Conservation (phyloP, 2,797 vertebrate genomes). For the Eulemur rubriventer region DNA sequence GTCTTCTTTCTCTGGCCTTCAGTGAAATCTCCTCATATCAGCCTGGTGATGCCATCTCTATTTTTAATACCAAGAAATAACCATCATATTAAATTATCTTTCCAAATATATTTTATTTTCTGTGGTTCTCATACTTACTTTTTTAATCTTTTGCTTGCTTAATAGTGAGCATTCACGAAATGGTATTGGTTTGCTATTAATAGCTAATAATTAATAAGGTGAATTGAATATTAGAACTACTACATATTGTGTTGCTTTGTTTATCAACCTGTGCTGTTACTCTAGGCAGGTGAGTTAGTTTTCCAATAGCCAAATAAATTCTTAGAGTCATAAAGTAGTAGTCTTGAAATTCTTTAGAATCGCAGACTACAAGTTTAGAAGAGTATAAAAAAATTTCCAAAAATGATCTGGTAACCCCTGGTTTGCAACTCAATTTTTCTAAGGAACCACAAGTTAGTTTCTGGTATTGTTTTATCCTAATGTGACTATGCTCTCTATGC, state of each 20-base stretch:
- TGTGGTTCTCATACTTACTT: not conserved
- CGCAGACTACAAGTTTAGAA: not conserved
- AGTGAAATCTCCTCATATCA: not conserved
- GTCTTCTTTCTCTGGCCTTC: not conserved
- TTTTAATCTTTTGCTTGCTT: not conserved
- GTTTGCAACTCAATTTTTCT: not conserved
- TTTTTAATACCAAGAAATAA: not conserved
- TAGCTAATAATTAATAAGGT: not conserved
- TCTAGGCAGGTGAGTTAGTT: not conserved
- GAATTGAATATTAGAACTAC: not conserved
- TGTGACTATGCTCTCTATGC: not conserved
- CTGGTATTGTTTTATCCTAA: not conserved
- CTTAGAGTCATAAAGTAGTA: not conserved
- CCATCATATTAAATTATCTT: not conserved
- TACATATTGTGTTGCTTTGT: not conserved
- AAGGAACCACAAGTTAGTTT: not conserved
- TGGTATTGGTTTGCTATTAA: not conserved
- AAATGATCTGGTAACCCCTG: not conserved
- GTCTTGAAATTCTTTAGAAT: slow-evolving; percentile 35
- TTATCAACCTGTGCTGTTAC: not conserved
- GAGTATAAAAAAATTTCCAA: not conserved
- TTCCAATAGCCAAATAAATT: not conserved
- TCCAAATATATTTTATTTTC: not conserved
- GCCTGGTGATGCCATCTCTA: not conserved
- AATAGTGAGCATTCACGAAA: not conserved